Evolutionary conservation across 1,140 invertebrate species (phyloP).

Genomic region (Drosophila willistoni): DNA sequence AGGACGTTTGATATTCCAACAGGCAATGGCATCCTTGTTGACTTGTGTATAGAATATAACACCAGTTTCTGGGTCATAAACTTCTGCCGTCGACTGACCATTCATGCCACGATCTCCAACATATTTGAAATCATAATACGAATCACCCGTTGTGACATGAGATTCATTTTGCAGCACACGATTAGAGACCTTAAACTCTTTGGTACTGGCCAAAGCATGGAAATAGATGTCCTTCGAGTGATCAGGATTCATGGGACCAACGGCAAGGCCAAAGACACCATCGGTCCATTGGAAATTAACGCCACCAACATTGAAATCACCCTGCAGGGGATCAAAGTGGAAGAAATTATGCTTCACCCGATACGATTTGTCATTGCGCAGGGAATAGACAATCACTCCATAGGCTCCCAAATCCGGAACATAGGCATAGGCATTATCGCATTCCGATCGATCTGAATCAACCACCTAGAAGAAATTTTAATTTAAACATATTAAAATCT

Average conservation of each 20-base stretch:
- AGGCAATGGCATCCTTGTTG: slow-evolving; percentile 85
- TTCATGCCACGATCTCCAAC: slow-evolving; percentile 88
- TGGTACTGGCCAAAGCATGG: slow-evolving; percentile 89
- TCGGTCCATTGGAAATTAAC: slow-evolving; percentile 91
- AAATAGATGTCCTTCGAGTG: slow-evolving; percentile 89
- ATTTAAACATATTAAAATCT: neutral
- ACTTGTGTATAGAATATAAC: slow-evolving; percentile 91
- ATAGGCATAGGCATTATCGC: slow-evolving; percentile 89
- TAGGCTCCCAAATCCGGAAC: slow-evolving; percentile 89
- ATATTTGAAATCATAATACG: slow-evolving; percentile 88
- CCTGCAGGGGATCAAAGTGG: slow-evolving; percentile 90
- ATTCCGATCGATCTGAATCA: slow-evolving; percentile 87
- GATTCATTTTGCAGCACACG: slow-evolving; percentile 88
- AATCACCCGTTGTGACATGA: slow-evolving; percentile 84
- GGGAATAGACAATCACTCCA: slow-evolving; percentile 90
- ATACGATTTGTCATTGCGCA: slow-evolving; percentile 89
- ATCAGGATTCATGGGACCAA: slow-evolving; percentile 85
- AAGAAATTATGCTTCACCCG: slow-evolving; percentile 91
- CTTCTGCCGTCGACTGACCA: slow-evolving; percentile 89
- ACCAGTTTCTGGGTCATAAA: slow-evolving; percentile 87
- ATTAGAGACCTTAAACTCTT: slow-evolving; percentile 89
- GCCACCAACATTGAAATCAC: slow-evolving; percentile 88
- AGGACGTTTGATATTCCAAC: slow-evolving; percentile 88
- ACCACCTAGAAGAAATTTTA: slow-evolving; percentile 84
- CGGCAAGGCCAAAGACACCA: slow-evolving; percentile 88